phyloP scores from a whole-genome alignment of 2,888 invertebrate genomes.

The Heteromurus nitidus region DNA sequence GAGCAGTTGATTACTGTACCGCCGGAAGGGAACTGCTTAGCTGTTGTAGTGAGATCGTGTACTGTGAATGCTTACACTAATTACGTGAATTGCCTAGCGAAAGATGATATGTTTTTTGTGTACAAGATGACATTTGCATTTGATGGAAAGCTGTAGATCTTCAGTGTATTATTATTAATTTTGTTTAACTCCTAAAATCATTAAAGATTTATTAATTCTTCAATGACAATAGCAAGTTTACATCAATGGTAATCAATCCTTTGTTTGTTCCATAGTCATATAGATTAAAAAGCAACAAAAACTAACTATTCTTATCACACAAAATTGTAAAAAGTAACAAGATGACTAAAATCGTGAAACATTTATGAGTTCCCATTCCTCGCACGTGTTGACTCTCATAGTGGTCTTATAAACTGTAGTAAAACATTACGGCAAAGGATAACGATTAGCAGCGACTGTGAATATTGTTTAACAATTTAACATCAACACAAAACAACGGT shows the following conservation, averaged over 20 bases:
- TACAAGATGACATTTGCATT: slow-evolving; percentile 67
- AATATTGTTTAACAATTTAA: too few species aligned
- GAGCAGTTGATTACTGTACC: slow-evolving; percentile 70
- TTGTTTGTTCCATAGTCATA: not conserved
- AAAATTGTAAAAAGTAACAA: not conserved
- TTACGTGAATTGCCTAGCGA: slow-evolving; percentile 69
- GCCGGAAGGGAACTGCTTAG: slow-evolving; percentile 70
- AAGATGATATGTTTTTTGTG: slow-evolving; percentile 67
- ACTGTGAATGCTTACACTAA: slow-evolving; percentile 68
- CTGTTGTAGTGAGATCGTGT: slow-evolving; percentile 67
- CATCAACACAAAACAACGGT: too few species aligned
- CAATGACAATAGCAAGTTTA: not conserved
- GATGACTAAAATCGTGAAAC: slow-evolving; percentile 12
- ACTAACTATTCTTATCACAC: slow-evolving; percentile 15
- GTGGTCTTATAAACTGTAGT: too few species aligned
- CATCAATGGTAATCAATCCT: not conserved
- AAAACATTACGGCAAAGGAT: too few species aligned
- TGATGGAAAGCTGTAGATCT: slow-evolving; percentile 61
- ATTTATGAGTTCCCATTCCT: too few species aligned
- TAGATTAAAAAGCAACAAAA: slow-evolving; percentile 16
- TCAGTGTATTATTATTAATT: not conserved
- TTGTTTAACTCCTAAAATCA: not conserved
- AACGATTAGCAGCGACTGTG: too few species aligned
- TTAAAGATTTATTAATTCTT: not conserved
- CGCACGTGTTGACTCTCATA: too few species aligned